phyloP scores from a whole-genome alignment of 2,797 vertebrate genomes.

The Oophaga sylvatica region DNA sequence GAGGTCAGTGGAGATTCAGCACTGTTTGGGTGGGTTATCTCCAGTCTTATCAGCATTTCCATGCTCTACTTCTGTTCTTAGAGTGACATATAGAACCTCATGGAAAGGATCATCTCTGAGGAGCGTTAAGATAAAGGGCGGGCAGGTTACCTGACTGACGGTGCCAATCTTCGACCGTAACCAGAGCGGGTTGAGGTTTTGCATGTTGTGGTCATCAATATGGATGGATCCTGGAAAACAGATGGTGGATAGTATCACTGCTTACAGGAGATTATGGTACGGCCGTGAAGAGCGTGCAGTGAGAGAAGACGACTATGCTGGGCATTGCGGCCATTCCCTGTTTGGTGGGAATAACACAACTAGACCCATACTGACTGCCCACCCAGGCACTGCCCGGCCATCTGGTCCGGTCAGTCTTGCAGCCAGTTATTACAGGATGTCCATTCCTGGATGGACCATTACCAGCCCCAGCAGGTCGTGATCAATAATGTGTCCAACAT shows the following conservation, averaged over 20 bases:
- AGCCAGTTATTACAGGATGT: background rate
- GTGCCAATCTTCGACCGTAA: conserved; percentile 90
- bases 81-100: background rate
- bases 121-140: background rate
- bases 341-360: background rate
- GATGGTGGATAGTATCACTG: background rate
- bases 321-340: background rate
- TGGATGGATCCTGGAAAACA: conserved; percentile 80
- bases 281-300: background rate
- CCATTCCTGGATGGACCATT: no score
- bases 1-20: no score
- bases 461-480: background rate
- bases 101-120: background rate
- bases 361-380: background rate
- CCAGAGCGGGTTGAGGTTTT: conserved; percentile 90
- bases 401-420: background rate
- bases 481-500: background rate
- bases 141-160: conserved; percentile 88
- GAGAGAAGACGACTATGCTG: background rate
- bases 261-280: background rate
- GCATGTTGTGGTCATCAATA: conserved; percentile 86
- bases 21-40: no score
- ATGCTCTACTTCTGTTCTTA: background rate
- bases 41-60: background rate
- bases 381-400: background rate